A percentile compares a stretch with the other conserved stretches of the same genome.
These are phyloP conservation scores for Plutella xylostella DNA, from an alignment of 2,888 invertebrate genomes.

Conservation along the genomic window DNA sequence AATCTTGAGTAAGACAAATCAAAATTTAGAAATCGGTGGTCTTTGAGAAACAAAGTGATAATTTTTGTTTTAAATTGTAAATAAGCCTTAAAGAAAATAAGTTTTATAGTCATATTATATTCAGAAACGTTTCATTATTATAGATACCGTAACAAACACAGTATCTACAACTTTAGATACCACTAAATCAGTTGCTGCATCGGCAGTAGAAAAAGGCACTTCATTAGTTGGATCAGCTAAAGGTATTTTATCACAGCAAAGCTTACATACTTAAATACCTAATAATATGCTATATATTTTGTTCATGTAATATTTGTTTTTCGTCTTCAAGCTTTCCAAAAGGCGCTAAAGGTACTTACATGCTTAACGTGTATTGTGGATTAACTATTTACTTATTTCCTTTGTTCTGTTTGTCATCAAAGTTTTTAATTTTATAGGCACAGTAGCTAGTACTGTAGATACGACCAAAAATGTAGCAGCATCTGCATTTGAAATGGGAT, in stretches of 20 bases:
- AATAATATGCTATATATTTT: no score
- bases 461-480: conserved; percentile 55
- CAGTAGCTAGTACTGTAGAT: conserved; percentile 33
- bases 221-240: conserved; percentile 14
- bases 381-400: neutral
- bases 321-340: no score
- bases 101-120: conserved; percentile 2
- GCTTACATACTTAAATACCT: no score
- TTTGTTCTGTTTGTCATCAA: conserved; percentile 16
- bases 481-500: conserved; percentile 53
- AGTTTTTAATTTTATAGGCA: conserved; percentile 17
- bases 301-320: no score
- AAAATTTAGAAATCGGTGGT: no score
- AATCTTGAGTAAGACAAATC: no score
- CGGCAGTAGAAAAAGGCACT: conserved; percentile 21
- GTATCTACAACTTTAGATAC: conserved; percentile 19
- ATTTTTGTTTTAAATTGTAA: no score
- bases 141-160: conserved; percentile 17
- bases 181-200: conserved; percentile 20
- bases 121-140: conserved; percentile 3
- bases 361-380: neutral
- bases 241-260: neutral
- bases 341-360: conserved; percentile 3
- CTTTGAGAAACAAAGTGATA: no score
- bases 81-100: no score